Conservation (phyloP, 1,140 invertebrate genomes). For the Colletes gigas region DNA sequence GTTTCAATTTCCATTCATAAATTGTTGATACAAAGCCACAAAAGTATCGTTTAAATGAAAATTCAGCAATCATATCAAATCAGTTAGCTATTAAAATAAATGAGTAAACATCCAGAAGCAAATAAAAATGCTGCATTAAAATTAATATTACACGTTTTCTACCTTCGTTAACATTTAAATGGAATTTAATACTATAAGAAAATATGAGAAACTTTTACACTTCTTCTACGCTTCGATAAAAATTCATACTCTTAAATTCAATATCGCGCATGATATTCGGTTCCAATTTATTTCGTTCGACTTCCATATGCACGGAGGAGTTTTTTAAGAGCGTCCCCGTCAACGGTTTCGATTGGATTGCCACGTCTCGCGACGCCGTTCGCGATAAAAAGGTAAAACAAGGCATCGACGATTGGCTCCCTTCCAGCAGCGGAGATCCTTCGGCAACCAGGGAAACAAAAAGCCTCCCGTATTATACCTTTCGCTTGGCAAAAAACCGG, state of each 20-base stretch:
- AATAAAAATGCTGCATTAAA: too few species aligned
- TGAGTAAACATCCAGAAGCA: too few species aligned
- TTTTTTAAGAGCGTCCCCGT: constrained; percentile 22
- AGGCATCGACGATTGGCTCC: constrained; percentile 34
- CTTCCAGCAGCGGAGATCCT: constrained; percentile 22
- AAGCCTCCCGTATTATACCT: constrained; percentile 19
- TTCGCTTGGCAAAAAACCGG: constrained; percentile 28
- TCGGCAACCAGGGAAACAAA: constrained; percentile 24
- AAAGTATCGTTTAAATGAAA: too few species aligned
- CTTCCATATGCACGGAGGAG: background rate
- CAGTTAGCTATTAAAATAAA: too few species aligned
- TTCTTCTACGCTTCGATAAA: too few species aligned
- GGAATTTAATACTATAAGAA: too few species aligned
- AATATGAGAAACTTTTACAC: too few species aligned
- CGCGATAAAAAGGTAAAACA: constrained; percentile 39
- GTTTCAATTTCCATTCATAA: too few species aligned
- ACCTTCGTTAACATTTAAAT: too few species aligned
- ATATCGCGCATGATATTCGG: background rate
- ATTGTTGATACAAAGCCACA: too few species aligned
- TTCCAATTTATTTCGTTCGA: background rate
- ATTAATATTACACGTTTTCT: too few species aligned
- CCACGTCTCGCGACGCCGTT: constrained; percentile 1
- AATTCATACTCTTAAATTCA: background rate
- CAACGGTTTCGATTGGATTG: constrained; percentile 46
- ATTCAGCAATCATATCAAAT: too few species aligned